These are phyloP conservation scores for Diabrotica virgifera DNA, from an alignment of 1,140 invertebrate genomes.

Conservation along the genomic window DNA sequence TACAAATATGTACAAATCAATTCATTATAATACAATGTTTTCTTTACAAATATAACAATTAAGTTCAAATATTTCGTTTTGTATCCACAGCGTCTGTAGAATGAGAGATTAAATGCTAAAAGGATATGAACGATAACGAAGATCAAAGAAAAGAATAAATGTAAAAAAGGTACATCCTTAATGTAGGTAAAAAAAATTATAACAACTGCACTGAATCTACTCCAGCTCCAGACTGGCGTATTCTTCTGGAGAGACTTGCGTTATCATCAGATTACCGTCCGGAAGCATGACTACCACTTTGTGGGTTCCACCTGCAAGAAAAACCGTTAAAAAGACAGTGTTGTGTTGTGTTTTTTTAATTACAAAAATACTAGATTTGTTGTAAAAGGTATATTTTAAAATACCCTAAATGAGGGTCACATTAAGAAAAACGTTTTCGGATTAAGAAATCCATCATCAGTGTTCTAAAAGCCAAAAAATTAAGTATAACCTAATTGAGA, in stretches of 20 bases:
- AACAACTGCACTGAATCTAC: slow-evolving; percentile 14
- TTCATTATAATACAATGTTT: slow-evolving; percentile 6
- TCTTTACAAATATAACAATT: slow-evolving; percentile 13
- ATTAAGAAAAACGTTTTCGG: no score
- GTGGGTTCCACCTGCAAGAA: slow-evolving; percentile 65
- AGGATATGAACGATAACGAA: slow-evolving; percentile 9
- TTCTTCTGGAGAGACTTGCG: slow-evolving; percentile 79
- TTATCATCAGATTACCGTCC: slow-evolving; percentile 80
- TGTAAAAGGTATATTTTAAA: no score
- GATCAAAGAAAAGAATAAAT: slow-evolving; percentile 6
- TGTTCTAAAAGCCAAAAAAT: no score
- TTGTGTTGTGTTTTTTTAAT: no score
- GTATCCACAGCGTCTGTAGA: slow-evolving; percentile 5
- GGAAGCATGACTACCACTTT: slow-evolving; percentile 75
- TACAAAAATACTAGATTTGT: no score
- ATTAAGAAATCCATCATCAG: no score
- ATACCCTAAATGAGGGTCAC: no score
- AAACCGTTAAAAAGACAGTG: no score
- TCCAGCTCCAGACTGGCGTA: slow-evolving; percentile 69
- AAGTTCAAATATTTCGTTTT: neutral
- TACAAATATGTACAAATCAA: slow-evolving; percentile 21
- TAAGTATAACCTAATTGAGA: no score
- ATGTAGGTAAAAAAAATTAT: neutral
- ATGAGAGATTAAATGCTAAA: slow-evolving; percentile 11
- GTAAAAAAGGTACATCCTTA: neutral